Percentiles rank a stretch among this genome's conserved stretches.
Conservation (phyloP, 53 echinoderm and acorn worm species). For the Henricia sp. region DNA sequence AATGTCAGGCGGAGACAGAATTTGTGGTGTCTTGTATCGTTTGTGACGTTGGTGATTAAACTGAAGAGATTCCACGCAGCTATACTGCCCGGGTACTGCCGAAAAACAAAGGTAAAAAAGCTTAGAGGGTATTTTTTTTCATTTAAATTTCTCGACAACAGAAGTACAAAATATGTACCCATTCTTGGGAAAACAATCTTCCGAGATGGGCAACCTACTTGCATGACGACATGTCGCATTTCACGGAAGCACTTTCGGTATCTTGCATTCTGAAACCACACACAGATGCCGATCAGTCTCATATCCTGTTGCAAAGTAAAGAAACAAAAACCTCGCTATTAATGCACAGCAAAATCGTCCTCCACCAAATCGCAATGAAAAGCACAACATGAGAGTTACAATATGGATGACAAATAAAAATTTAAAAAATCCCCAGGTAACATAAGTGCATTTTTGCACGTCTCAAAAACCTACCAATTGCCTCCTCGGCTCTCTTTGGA, state of each 20-base stretch:
- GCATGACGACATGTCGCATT: slow-evolving; percentile 56
- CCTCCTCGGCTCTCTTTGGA: not conserved
- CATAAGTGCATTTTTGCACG: too few species aligned
- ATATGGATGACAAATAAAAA: too few species aligned
- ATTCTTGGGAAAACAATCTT: too few species aligned
- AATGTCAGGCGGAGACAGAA: slow-evolving; percentile 87
- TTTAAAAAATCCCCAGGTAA: too few species aligned
- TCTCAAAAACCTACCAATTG: not conserved
- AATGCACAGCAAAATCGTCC: too few species aligned
- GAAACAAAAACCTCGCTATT: not conserved
- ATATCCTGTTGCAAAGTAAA: slow-evolving; percentile 64
- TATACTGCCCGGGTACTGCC: slow-evolving; percentile 63
- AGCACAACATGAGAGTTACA: too few species aligned
- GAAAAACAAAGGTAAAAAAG: not conserved
- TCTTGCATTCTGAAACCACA: slow-evolving; percentile 56
- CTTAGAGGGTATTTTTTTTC: too few species aligned
- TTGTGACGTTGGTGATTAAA: slow-evolving; percentile 67
- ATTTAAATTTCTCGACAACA: too few species aligned
- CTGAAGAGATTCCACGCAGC: slow-evolving; percentile 84
- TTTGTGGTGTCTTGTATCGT: slow-evolving; percentile 76
- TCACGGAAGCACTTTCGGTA: slow-evolving; percentile 56
- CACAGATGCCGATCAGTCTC: slow-evolving; percentile 71
- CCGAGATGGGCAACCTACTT: slow-evolving; percentile 62
- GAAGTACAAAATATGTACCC: too few species aligned
- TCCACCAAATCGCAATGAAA: too few species aligned